A percentile compares a stretch with the other conserved stretches of the same genome.
phyloP scores from a whole-genome alignment of 2,888 invertebrate genomes.

The Trichacis sp. region DNA sequence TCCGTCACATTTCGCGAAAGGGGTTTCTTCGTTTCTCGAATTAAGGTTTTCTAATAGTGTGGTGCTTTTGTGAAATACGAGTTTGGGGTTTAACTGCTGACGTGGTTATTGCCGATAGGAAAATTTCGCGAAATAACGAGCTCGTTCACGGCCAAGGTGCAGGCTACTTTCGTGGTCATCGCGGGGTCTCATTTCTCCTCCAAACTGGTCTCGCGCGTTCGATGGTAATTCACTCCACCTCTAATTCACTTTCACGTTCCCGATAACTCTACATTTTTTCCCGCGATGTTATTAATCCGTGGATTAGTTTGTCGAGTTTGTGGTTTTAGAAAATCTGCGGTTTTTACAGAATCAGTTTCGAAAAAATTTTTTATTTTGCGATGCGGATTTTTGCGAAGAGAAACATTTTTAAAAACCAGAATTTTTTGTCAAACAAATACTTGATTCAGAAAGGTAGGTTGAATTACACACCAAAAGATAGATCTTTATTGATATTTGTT shows the following conservation, averaged over 20 bases:
- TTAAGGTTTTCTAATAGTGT: not conserved
- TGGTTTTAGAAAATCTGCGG: not conserved
- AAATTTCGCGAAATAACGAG: slow-evolving; percentile 14
- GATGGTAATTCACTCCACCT: slow-evolving; percentile 16
- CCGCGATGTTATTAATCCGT: slow-evolving; percentile 1
- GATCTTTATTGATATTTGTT: too few species aligned
- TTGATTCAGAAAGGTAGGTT: too few species aligned
- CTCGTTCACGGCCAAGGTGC: slow-evolving; percentile 48
- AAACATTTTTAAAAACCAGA: too few species aligned
- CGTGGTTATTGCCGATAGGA: not conserved
- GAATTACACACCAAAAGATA: too few species aligned
- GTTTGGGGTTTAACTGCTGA: too few species aligned
- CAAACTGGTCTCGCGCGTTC: slow-evolving; percentile 14
- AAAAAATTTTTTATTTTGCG: not conserved
- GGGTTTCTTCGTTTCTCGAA: not conserved
- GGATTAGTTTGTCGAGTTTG: not conserved
- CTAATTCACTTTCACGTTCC: slow-evolving; percentile 47
- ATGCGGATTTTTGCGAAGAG: too few species aligned
- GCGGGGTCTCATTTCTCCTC: slow-evolving; percentile 7
- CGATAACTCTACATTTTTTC: slow-evolving; percentile 3
- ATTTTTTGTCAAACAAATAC: too few species aligned
- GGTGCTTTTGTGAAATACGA: not conserved
- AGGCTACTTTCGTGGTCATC: slow-evolving; percentile 30
- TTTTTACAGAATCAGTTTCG: too few species aligned
- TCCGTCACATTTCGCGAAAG: not conserved